Percentiles rank a stretch among this genome's conserved stretches.
These are phyloP conservation scores for Todiramphus saurophagus DNA, from an alignment of 2,113 vertebrate genomes.

Conservation along the genomic window DNA sequence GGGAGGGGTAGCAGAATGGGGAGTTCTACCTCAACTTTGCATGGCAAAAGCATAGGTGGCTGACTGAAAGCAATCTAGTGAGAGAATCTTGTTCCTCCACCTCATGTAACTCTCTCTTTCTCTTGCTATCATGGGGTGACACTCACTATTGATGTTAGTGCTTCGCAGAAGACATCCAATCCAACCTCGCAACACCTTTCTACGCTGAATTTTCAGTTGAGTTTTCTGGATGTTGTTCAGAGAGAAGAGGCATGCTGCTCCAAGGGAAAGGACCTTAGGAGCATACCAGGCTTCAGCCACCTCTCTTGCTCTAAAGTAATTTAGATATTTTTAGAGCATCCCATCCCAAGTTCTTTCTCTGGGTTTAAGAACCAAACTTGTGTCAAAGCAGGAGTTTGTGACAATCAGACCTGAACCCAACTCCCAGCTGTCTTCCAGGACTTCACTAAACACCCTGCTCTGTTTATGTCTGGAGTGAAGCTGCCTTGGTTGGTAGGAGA, in stretches of 20 bases:
- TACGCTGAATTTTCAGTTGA: neutral
- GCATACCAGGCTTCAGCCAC: neutral
- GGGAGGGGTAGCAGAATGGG: neutral
- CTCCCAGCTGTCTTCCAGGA: neutral
- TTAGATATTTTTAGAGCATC: neutral
- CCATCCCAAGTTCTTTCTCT: neutral
- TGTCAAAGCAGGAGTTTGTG: neutral
- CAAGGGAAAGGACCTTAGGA: neutral
- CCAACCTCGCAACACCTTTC: neutral
- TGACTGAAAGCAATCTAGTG: slow-evolving; percentile 2
- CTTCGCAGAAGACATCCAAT: neutral
- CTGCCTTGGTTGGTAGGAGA: neutral
- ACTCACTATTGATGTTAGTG: neutral
- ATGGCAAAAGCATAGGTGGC: slow-evolving; percentile 41
- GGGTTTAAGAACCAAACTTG: neutral
- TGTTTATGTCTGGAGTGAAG: neutral
- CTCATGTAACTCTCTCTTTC: neutral
- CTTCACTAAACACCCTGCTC: neutral
- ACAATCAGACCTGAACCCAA: neutral
- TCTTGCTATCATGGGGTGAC: neutral
- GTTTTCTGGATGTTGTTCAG: neutral
- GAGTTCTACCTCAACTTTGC: slow-evolving; percentile 11
- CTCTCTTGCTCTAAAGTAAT: neutral
- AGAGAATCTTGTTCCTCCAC: neutral
- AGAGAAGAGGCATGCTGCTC: neutral